Percentiles rank a stretch among this genome's conserved stretches.
These are phyloP conservation scores for Apostichopus californicus DNA, from an alignment of 35 echinoderm and acorn worm species.

Conservation along the genomic window DNA sequence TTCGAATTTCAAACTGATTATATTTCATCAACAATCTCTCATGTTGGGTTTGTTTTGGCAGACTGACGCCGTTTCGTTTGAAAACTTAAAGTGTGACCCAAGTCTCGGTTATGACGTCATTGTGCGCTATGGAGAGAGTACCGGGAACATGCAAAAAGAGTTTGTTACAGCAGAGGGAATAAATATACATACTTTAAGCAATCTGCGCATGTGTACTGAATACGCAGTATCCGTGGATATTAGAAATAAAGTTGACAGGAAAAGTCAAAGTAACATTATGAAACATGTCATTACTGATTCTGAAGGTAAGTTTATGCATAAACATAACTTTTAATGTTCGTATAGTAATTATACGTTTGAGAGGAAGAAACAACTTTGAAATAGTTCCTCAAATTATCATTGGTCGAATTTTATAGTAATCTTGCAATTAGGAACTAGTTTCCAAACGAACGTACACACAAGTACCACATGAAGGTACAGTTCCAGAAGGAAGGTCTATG, in stretches of 20 bases:
- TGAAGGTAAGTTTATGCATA: background rate
- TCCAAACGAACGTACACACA: too few relatives aligned
- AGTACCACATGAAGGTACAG: too few relatives aligned
- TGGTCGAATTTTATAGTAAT: too few relatives aligned
- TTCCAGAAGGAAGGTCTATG: too few relatives aligned
- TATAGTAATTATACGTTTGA: too few relatives aligned
- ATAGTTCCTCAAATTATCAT: too few relatives aligned
- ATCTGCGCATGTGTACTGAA: slow-evolving; percentile 5
- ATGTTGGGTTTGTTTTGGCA: background rate
- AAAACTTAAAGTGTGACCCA: slow-evolving; percentile 4
- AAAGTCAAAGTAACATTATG: background rate
- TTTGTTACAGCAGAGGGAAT: background rate
- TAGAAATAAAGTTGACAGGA: background rate
- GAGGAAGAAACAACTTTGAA: too few relatives aligned
- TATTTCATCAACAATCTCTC: too few relatives aligned
- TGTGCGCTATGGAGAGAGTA: background rate
- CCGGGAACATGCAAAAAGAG: background rate
- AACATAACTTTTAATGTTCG: too few relatives aligned
- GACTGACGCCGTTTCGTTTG: background rate
- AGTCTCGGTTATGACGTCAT: background rate
- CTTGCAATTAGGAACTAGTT: too few relatives aligned
- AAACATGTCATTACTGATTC: background rate
- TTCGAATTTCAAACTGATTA: too few relatives aligned
- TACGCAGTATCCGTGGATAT: background rate
- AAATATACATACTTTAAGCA: background rate